Evolutionary conservation across 2,888 invertebrate species (phyloP), one percentile per base, ranked within the genome.

Genomic region (Neoascia interrupta): DNA sequence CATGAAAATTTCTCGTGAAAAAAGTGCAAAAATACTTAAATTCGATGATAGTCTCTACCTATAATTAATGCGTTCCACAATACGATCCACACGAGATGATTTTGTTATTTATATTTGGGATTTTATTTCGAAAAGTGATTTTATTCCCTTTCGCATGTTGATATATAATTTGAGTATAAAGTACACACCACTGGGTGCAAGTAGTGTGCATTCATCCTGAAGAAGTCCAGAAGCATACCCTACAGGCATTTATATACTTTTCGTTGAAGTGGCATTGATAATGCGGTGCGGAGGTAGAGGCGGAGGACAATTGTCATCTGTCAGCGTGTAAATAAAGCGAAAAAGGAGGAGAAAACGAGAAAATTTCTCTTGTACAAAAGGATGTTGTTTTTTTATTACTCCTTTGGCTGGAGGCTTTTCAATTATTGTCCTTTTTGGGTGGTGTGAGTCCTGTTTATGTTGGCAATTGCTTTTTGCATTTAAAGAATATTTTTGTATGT

Each of bases 61-160:
- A 66, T 66, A 73, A 70, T 68, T 53, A 54, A 66, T 73, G 61
- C 60, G 64, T 49, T 79, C 79, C 79, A 79, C 79, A 68, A 66
- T 73, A 51, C 13, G 61, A 61, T 73, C 79, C 79, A 79, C 79
- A 64, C n/a, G 1, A 8, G n/a, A 60, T 37, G 11, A 15, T 49
- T 61, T 64, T 73, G 60, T 73, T 79, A 61, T 64, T 70, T 63
- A 43, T 70, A 28, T 36, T 45, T 56, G 10, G 13, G 15, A 26
- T 54, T 39, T 56, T 6, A 47, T 66, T 66, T 47, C 6, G 5
- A 49, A 34, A 60, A 31, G 11, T 1, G n/a, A 26, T 26, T 26
- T 26, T 26, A 26, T 26, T 26, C 8, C 5, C 26, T 26, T 8
- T 8, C 8, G 5, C 26, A 26, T 26, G 26, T 8, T 49, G 0